Percentiles rank a stretch among this genome's conserved stretches.
Evolutionary conservation across 64 coral and sea anemone species (phyloP).

Genomic region (Acropora tenuis): DNA sequence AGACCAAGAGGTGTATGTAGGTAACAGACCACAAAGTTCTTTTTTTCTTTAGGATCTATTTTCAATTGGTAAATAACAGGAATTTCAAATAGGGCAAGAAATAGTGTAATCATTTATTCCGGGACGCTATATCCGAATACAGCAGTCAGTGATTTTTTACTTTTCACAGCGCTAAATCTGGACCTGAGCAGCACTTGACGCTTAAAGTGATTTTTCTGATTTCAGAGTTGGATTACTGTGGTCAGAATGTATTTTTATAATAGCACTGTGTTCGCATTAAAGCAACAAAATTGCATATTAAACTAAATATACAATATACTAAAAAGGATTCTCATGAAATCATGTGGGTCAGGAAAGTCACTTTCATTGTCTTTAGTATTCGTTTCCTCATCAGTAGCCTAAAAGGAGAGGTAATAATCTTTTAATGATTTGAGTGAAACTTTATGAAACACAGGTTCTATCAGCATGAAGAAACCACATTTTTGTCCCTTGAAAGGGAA

Average conservation of each 20-base stretch:
- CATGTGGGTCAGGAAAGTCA: not conserved
- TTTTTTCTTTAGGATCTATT: slow-evolving; percentile 12
- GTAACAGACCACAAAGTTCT: not conserved
- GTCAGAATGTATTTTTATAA: not conserved
- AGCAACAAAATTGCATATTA: not conserved
- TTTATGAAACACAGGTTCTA: not conserved
- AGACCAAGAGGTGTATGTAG: not conserved
- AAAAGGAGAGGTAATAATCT: slow-evolving; percentile 2
- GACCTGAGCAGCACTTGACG: not conserved
- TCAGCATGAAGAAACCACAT: not conserved
- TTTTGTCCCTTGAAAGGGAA: not conserved
- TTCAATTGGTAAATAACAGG: not conserved
- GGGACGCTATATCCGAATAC: not conserved
- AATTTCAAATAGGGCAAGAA: not conserved
- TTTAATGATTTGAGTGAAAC: slow-evolving; percentile 17
- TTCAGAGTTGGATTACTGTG: not conserved
- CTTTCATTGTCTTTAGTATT: not conserved
- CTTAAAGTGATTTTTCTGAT: slow-evolving; percentile 8
- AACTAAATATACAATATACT: not conserved
- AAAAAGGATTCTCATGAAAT: slow-evolving; percentile 12
- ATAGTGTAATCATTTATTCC: slow-evolving; percentile 2
- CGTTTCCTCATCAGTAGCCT: slow-evolving; percentile 10
- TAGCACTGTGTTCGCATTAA: not conserved
- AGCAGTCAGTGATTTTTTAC: not conserved
- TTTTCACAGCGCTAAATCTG: not conserved